Evolutionary conservation across 2,797 vertebrate species (phyloP).

Genomic region (Lepus townsendii): DNA sequence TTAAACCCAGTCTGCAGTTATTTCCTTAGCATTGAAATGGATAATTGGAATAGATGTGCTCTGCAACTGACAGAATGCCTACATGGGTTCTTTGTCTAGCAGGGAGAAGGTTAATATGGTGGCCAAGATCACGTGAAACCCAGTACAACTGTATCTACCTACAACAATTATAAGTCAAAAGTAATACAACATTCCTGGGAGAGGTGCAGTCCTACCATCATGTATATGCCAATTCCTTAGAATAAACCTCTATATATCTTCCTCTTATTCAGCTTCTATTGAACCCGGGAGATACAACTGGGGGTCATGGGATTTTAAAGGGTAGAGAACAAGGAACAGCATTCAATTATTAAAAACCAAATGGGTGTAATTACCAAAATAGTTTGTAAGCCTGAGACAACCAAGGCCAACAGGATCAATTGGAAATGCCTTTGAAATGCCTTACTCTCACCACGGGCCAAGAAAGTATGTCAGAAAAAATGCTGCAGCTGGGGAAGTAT

Average conservation of each 20-base stretch:
- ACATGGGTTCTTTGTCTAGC: not conserved
- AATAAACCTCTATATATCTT: not conserved
- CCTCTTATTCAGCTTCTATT: not conserved
- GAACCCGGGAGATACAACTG: not conserved
- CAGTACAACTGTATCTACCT: not conserved
- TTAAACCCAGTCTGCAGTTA: not conserved
- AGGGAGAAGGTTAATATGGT: not conserved
- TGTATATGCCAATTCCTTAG: not conserved
- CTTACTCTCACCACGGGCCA: too few relatives aligned
- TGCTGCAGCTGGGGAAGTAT: not conserved
- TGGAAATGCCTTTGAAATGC: too few relatives aligned
- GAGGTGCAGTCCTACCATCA: not conserved
- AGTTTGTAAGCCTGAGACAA: not conserved
- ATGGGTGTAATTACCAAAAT: conserved; percentile 26
- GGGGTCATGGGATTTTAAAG: not conserved
- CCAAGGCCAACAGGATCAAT: not conserved
- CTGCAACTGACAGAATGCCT: conserved; percentile 23
- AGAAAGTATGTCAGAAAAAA: conserved; percentile 3
- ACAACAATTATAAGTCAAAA: conserved; percentile 33
- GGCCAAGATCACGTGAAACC: conserved; percentile 11
- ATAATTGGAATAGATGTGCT: not conserved
- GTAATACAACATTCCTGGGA: not conserved
- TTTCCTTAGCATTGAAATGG: not conserved
- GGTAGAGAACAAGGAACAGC: not conserved
- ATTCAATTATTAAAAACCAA: not conserved